Conservation (phyloP, 2,797 vertebrate genomes). For the Babyrousa celebensis region DNA sequence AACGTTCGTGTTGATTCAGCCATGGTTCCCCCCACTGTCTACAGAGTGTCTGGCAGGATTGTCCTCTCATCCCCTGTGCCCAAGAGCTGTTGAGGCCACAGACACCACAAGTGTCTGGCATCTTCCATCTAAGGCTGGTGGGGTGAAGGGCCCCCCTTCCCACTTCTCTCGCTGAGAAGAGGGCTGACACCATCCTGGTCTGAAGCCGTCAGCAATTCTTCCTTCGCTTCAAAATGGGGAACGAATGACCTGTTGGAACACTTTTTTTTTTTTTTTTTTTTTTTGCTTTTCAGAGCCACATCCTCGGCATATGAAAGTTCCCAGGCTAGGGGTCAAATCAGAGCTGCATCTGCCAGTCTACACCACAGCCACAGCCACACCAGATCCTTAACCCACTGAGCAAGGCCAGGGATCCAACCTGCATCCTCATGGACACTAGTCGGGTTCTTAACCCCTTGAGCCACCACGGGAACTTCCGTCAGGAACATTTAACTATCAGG, state of each 20-base stretch:
- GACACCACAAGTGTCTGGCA: neutral
- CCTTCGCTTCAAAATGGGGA: neutral
- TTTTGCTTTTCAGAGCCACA: no score
- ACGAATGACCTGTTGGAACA: neutral
- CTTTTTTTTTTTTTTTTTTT: neutral
- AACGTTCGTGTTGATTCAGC: neutral
- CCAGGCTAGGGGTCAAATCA: no score
- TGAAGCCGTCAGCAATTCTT: neutral
- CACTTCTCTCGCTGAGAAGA: neutral
- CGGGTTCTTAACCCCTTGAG: no score
- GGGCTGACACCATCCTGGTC: neutral
- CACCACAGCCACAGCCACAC: no score
- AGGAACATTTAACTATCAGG: neutral
- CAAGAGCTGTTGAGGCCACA: neutral
- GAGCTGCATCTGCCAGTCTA: no score
- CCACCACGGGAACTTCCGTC: no score
- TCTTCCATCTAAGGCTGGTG: neutral
- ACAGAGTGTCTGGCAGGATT: neutral
- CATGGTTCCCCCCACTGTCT: neutral
- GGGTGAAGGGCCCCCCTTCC: neutral
- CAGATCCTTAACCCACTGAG: no score
- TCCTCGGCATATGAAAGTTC: no score
- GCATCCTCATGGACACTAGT: no score
- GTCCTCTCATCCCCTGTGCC: neutral
- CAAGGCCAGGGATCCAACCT: no score